Conservation (phyloP, 2,888 invertebrate species). For the Patella depressa region DNA sequence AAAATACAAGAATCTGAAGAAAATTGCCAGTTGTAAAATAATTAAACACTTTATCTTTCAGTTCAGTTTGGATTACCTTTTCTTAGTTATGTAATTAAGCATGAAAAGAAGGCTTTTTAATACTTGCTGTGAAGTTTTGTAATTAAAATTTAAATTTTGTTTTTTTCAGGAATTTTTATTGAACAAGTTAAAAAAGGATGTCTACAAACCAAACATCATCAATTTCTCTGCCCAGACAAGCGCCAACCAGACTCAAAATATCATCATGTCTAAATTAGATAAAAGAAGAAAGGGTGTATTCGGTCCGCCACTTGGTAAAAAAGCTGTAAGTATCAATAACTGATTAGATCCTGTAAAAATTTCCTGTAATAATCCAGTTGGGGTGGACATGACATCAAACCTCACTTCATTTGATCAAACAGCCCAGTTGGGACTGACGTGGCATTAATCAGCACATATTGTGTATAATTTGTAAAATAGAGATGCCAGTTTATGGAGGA, state of each 20-base stretch:
- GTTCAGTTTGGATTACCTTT: neutral
- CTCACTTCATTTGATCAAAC: too few species aligned
- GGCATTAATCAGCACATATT: too few species aligned
- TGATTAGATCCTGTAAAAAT: too few species aligned
- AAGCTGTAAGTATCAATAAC: slow-evolving; percentile 68
- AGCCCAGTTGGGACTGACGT: too few species aligned
- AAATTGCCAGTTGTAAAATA: too few species aligned
- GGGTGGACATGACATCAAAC: too few species aligned
- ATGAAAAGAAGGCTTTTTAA: neutral
- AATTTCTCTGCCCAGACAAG: slow-evolving; percentile 95
- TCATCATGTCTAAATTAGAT: slow-evolving; percentile 94
- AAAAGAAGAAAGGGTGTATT: slow-evolving; percentile 93
- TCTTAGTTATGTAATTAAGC: neutral
- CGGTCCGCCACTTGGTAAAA: slow-evolving; percentile 92
- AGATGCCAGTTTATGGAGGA: too few species aligned
- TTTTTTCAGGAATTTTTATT: slow-evolving; percentile 76
- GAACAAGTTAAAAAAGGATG: slow-evolving; percentile 82
- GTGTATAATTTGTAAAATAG: too few species aligned
- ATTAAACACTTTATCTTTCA: too few species aligned
- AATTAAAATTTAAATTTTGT: slow-evolving; percentile 8
- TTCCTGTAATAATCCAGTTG: too few species aligned
- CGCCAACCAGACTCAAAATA: slow-evolving; percentile 93
- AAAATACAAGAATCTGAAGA: too few species aligned
- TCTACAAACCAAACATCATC: slow-evolving; percentile 88
- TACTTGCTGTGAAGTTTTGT: neutral